Conservation (phyloP, 2,888 invertebrate species). For the Eupithecia abbreviata region DNA sequence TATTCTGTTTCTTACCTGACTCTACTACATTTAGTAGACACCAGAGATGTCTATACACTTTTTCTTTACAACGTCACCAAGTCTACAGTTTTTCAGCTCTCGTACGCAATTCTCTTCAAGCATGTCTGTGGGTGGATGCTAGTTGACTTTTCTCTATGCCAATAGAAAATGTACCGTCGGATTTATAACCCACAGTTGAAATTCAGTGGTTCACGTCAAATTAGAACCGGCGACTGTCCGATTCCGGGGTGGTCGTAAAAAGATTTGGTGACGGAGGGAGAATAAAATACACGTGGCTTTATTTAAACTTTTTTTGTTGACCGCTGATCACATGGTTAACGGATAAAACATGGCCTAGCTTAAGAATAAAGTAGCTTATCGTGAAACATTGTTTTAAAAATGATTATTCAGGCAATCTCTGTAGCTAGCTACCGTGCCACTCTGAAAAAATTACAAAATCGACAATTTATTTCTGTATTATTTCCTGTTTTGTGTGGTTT, state of each 20-base stretch:
- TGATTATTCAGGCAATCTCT: background rate
- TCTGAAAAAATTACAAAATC: background rate
- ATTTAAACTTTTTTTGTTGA: background rate
- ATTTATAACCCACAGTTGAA: slow-evolving; percentile 48
- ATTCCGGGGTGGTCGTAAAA: slow-evolving; percentile 51
- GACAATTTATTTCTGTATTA: no score
- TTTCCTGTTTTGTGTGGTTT: no score
- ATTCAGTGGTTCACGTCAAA: slow-evolving; percentile 49
- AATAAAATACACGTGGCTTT: slow-evolving; percentile 11
- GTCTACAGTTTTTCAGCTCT: background rate
- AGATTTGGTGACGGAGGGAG: slow-evolving; percentile 29
- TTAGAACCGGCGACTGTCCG: slow-evolving; percentile 48
- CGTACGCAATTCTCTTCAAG: background rate
- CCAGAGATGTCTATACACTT: background rate
- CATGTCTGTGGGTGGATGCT: background rate
- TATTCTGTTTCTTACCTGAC: background rate
- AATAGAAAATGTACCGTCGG: slow-evolving; percentile 36
- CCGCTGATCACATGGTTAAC: background rate
- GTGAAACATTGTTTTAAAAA: background rate
- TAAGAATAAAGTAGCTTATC: background rate
- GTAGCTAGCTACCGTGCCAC: background rate
- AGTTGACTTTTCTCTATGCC: slow-evolving; percentile 3
- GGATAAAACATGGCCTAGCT: background rate
- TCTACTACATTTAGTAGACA: background rate
- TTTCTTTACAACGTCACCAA: background rate